phyloP scores from a whole-genome alignment of 2,888 invertebrate species.

The Trissonchulus sp. region DNA sequence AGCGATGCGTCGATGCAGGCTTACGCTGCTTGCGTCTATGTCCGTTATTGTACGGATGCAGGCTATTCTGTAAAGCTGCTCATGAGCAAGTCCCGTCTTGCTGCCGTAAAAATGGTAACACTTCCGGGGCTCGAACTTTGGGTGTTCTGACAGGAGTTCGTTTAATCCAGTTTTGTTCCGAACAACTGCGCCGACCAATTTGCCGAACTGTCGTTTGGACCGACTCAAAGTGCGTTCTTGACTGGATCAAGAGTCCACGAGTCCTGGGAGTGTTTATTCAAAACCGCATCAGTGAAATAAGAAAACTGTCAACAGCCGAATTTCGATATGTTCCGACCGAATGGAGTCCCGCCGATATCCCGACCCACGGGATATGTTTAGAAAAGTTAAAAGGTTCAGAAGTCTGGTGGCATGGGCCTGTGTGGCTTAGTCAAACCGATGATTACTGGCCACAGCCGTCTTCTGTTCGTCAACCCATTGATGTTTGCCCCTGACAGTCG shows the following conservation, averaged over 20 bases:
- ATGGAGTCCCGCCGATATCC: conserved; percentile 45
- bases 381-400: conserved; percentile 33
- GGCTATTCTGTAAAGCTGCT: conserved; percentile 28
- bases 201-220: conserved; percentile 33
- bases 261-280: conserved; percentile 35
- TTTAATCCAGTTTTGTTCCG: conserved; percentile 30
- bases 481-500: too few relatives aligned
- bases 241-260: conserved; percentile 36
- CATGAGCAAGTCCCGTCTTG: conserved; percentile 37
- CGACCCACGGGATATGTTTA: conserved; percentile 37
- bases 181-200: conserved; percentile 37
- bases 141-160: conserved; percentile 27
- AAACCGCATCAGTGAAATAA: conserved; percentile 41
- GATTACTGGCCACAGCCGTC: conserved; percentile 6
- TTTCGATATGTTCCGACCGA: conserved; percentile 41
- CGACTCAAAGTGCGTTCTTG: conserved; percentile 37
- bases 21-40: conserved; percentile 39
- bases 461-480: background rate
- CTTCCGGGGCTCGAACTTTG: conserved; percentile 36
- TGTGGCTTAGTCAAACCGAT: conserved; percentile 32
- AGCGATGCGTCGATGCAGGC: conserved; percentile 40
- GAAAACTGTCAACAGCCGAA: conserved; percentile 27
- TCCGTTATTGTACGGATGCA: conserved; percentile 25
- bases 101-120: conserved; percentile 38
- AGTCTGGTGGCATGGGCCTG: conserved; percentile 43